phyloP scores from a whole-genome alignment of 2,113 vertebrate genomes.

The Corythoichthys haematopterus region DNA sequence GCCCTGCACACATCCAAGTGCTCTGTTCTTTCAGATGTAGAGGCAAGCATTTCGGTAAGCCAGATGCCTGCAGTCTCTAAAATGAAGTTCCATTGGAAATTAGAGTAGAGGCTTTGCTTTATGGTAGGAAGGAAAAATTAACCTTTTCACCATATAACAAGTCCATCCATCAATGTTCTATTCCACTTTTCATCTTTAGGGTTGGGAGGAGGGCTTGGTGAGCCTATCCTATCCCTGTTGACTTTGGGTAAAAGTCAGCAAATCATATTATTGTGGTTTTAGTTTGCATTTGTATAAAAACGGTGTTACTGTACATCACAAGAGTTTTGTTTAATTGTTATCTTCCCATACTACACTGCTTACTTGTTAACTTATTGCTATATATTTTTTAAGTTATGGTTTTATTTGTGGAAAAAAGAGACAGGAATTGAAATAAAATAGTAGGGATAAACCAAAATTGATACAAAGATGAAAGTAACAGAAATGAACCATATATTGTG shows the following conservation, averaged over 20 bases:
- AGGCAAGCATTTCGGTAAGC: constrained; percentile 44
- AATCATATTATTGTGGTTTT: not conserved
- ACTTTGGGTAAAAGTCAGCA: not conserved
- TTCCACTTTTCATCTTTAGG: not conserved
- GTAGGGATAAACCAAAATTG: too few relatives aligned
- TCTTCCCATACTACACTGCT: not conserved
- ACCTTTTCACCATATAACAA: not conserved
- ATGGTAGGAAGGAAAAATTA: constrained; percentile 10
- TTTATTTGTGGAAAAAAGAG: too few relatives aligned
- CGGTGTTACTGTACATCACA: not conserved
- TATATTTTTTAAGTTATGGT: not conserved
- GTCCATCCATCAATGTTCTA: not conserved
- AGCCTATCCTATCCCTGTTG: not conserved
- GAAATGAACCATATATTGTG: not conserved
- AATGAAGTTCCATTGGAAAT: constrained; percentile 33
- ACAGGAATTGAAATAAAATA: too few relatives aligned
- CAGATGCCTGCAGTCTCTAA: constrained; percentile 33
- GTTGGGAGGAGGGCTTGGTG: not conserved
- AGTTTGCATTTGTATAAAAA: not conserved
- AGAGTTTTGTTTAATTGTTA: not conserved
- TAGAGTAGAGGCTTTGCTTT: constrained; percentile 9
- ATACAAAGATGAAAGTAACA: too few relatives aligned
- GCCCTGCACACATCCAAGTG: constrained; percentile 17
- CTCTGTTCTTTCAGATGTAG: constrained; percentile 17
- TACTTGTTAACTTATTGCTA: not conserved